Base-by-base conservation (phyloP, 2,888 invertebrate species). In the Nineta flava region DNA sequence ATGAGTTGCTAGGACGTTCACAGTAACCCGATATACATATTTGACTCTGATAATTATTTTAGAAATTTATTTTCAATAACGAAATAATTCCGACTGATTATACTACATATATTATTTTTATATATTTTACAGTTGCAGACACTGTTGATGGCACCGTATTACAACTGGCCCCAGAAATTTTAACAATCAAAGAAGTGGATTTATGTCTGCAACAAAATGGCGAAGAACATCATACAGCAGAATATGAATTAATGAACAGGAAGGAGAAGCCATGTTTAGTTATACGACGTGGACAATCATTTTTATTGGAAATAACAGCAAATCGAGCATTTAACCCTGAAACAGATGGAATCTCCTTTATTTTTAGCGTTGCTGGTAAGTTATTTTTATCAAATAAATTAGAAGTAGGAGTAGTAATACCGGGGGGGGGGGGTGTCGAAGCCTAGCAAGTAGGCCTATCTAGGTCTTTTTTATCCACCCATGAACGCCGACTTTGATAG, bases 281-380 rank as follows among this genome's bases (percentile, higher is more conserved):
- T 1, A 74, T 92, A 7, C 74, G 93, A 53, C 73, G 93, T 54
- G 93, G 93, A 7, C 87, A 91, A 65, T 71, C 81, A 19, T 92
- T 94, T 66, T 74, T 73, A 60, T 63, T 87, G 43, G 77, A 80
- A 57, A 70, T 93, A 49, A 73, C 75, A 12, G 74, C 91, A 51
- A 86, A 81, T 59, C 74, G 88, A 47, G 76, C 81, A 12, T 93
- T 82, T 64, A 77, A 83, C 58, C 74, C 79, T 16, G 72, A 71
- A 13, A 77, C 70, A 59, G 92, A 93, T 66, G 87, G 83, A 7
- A 71, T 93, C 43, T 87, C 87, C 38, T 81, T 92, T 57, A 83
- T 91, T 50, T 90, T 92, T 62, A 82, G 82, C 46, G 79, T 87
- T 17, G 74, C 78, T 60, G 86, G 85, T 74, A 66, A 56, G 63